Evolutionary conservation across 2,113 vertebrate species (phyloP), one percentile per base, ranked within the genome.

Genomic region (Pelecanus crispus): DNA sequence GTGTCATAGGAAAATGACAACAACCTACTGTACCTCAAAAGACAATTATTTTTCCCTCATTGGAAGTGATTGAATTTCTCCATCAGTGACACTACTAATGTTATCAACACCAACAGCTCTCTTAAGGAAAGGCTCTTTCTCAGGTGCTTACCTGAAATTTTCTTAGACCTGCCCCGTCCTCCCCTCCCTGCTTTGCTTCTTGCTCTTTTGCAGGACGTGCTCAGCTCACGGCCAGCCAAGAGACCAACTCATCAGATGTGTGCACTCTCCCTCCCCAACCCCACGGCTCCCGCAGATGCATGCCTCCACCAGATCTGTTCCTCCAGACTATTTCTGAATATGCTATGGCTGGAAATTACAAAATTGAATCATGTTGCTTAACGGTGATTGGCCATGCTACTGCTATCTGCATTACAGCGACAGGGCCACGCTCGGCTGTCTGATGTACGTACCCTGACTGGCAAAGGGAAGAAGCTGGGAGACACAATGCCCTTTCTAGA

Each of bases 21-120:
- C 95, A 96, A 92, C 87, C 90, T 92, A 92, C 88, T 94, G 90
- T 92, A 91, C 88, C 94, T 95, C 85, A 4, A 96, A 96, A 97
- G 95, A 97, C 94, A 96, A 97, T 97, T 96, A 97, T 97, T 95
- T 97, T 95, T 90, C 97, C 93, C 93, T 94, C 94, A 94, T 97
- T 95, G 95, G 82, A 96, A 95, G 89, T 94, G 97, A 97, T 92
- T 96, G 94, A 94, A 96, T 97, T 96, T 96, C 95, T 96, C 96
- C 91, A 90, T 78, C 93, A 94, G 88, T 86, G 77, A 91, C 96
- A 88, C 66, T 45, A 92, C 77, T 77, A 75, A 89, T 83, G 55
- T 62, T 13, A 3, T 75, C 18, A 80, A 94, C 94, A 90, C 71
- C 94, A 94, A 90, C 53, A 86, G 75, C 81, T 92, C 94, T 83